phyloP scores from a whole-genome alignment of 1,140 invertebrate genomes.

The Papilio xuthus region DNA sequence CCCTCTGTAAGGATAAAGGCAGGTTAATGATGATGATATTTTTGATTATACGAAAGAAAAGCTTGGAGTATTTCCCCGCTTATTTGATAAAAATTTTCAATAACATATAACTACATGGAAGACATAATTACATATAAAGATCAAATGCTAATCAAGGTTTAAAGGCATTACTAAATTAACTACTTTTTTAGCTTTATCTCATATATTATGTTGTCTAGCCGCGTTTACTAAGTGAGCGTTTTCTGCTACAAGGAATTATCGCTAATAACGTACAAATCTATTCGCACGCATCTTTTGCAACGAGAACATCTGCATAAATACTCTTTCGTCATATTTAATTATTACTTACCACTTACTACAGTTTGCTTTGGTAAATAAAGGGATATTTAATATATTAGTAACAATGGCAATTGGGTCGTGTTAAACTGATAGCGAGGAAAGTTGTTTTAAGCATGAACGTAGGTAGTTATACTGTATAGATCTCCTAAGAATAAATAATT shows the following conservation, averaged over 20 bases:
- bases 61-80: neutral
- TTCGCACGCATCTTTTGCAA: slow-evolving; percentile 19
- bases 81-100: neutral
- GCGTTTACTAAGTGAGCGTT: slow-evolving; percentile 3
- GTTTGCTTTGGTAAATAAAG: neutral
- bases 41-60: no score
- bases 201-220: neutral
- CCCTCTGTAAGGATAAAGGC: no score
- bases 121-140: no score
- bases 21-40: no score
- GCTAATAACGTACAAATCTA: slow-evolving; percentile 18
- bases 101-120: neutral
- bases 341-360: neutral
- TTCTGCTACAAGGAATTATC: slow-evolving; percentile 1
- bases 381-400: neutral
- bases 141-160: neutral
- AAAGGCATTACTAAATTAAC: neutral
- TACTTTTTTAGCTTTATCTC: neutral
- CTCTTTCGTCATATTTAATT: slow-evolving; percentile 19
- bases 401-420: neutral
- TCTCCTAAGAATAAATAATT: no score
- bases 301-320: slow-evolving; percentile 24
- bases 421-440: no score
- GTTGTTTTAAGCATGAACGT: no score
- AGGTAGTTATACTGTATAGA: no score